Evolutionary conservation across 2,113 vertebrate genomes (phyloP).

Genomic region (Cyanocitta stelleri): DNA sequence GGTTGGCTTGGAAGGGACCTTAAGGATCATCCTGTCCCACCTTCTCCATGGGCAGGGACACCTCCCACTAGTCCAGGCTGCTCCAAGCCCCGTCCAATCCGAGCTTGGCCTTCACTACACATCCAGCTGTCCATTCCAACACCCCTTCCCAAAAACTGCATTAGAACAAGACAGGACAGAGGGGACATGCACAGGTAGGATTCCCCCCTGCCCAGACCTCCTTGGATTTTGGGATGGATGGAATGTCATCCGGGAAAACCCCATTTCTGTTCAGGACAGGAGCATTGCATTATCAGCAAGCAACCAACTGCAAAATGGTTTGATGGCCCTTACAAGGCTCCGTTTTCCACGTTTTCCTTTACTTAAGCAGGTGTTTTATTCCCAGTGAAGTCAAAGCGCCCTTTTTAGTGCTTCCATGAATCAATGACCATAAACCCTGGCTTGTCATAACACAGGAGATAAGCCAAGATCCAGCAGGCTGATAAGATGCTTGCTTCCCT

Average conservation of each 20-base stretch:
- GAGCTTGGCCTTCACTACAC: neutral
- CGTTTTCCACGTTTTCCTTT: neutral
- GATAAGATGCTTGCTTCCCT: neutral
- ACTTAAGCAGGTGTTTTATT: neutral
- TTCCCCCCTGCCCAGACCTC: neutral
- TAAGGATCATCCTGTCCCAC: neutral
- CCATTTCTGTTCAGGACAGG: neutral
- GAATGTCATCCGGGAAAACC: neutral
- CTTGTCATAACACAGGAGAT: constrained; percentile 3
- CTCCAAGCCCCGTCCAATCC: neutral
- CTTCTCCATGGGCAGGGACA: neutral
- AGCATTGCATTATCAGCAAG: neutral
- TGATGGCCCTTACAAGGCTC: neutral
- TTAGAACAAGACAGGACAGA: neutral
- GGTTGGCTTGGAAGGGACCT: neutral
- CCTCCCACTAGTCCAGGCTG: neutral
- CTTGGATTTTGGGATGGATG: neutral
- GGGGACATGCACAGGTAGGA: neutral
- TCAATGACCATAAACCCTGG: neutral
- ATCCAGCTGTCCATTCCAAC: neutral
- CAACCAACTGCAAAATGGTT: neutral
- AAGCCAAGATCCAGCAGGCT: neutral
- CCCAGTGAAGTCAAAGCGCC: neutral
- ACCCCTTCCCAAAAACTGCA: neutral
- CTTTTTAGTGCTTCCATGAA: neutral